Base-by-base conservation (phyloP, 2,888 invertebrate species). In the Phyto melanocephala region DNA sequence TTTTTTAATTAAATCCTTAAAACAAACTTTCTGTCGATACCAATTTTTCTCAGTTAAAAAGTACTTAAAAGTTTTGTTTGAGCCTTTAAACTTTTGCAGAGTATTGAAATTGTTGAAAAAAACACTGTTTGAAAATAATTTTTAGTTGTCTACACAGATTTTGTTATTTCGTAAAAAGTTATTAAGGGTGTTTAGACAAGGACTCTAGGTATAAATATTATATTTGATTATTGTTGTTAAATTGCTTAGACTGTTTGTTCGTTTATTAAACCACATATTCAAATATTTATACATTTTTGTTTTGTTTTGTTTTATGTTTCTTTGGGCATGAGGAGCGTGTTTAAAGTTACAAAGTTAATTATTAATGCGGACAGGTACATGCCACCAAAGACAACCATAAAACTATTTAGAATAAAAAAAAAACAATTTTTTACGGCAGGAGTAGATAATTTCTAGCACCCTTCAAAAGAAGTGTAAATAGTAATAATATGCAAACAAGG, bases 381-480 rank as follows among this genome's bases (percentile, higher is more conserved):
- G 56, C 56, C 79, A 35, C 37, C 58, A 67, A 70, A 75, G 58
- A 50, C 37, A 47, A 50, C 45, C 22, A 35, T 15, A 33, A 56
- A 65, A 15, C 28, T 28, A 28, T 28, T 28, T 11, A 56, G 40
- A 28, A 50, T 63, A 72, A 6, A 47, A 65, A 17, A 60, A 52
- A 68, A 5, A 37, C 17, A 70, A 63, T 62, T n/a, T n/a, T n/a
- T n/a, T n/a, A n/a, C n/a, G 56, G 52, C 45, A 45, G 24, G 71
- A 79, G 75, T 79, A 85, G 85, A 85, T 84, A 85, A 87, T 84
- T 86, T 85, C 72, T 62, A 68, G 84, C 74, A 80, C 82, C 83
- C 84, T 74, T 81, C 72, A 78, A 60, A 47, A 52, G 33, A 62
- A 82, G 76, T 85, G 78, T 79, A 82, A 81, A 68, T 79, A 75